Evolutionary conservation across 2,888 invertebrate genomes (phyloP), one percentile per base, ranked within the genome.

Genomic region (Macrophya alboannulata): DNA sequence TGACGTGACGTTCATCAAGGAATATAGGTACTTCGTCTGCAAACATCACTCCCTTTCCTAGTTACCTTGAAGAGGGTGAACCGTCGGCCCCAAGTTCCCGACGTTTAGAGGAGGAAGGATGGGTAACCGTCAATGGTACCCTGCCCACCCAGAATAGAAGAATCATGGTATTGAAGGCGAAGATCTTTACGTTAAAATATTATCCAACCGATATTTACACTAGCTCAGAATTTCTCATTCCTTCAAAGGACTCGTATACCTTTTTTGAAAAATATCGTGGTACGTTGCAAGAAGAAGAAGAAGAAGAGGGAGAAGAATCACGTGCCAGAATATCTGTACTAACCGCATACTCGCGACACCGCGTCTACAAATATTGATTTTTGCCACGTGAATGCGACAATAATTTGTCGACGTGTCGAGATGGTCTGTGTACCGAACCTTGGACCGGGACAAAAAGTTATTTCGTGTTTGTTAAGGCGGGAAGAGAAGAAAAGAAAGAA

Each of bases 321-420:
- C 81, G 81, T 37, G 40, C 15, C 8, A 25, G 40, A 81, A 62
- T 40, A 43, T 21, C 51, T 15, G 81, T 81, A 62, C 48, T 62
- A 12, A 40, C 59, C n/a, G 62, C 62, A 79, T 81, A 81, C 81
- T 62, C 31, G 81, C 51, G 83, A 83, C 68, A 59, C 40, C 21
- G 85, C 89, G 89, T 86, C 85, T 87, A 89, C 90, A 92, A 93
- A 92, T 92, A 93, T 93, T 92, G 93, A 92, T 92, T 92, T 74
- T 92, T 92, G 87, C 90, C 88, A 87, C 88, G 88, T 88, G 90
- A 90, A 90, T 90, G 90, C 88, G 91, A 91, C 92, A 90, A 92
- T 92, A 90, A 93, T 93, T 93, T 92, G 92, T 92, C 91, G 91
- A 90, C 90, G 89, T 87, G 85, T 85, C 71, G 68, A 25, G 48